Evolutionary conservation across 2,797 vertebrate species (phyloP).

Genomic region (Acipenser transmontanus): DNA sequence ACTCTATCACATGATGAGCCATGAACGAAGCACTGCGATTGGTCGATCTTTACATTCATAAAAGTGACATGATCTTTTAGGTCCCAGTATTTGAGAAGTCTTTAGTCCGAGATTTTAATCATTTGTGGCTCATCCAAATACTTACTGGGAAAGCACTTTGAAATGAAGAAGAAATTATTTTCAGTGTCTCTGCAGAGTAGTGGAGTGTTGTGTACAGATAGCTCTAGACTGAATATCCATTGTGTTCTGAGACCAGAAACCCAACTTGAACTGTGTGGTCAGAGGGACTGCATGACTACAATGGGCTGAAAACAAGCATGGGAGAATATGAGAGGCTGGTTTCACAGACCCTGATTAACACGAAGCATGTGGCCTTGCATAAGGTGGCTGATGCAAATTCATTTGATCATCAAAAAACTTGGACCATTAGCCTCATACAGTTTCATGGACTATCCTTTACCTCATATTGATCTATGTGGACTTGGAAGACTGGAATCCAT

Average conservation of each 20-base stretch:
- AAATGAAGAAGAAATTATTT: background rate
- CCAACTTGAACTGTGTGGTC: conserved; percentile 24
- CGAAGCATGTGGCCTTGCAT: background rate
- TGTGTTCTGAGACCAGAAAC: conserved; percentile 66
- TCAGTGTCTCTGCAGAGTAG: background rate
- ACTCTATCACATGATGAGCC: too few relatives aligned
- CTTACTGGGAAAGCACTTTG: conserved; percentile 1
- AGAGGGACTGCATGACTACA: conserved; percentile 25
- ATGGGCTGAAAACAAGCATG: conserved; percentile 14
- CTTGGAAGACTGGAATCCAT: too few relatives aligned
- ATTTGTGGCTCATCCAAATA: background rate
- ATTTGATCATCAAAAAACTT: conserved; percentile 24
- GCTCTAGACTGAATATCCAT: conserved; percentile 56
- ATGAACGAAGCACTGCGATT: too few relatives aligned
- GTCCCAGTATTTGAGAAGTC: too few relatives aligned
- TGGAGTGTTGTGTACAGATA: conserved; percentile 60
- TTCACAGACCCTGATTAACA: conserved; percentile 5
- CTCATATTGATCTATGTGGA: too few relatives aligned
- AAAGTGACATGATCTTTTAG: too few relatives aligned
- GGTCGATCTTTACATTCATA: too few relatives aligned
- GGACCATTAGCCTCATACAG: conserved; percentile 15
- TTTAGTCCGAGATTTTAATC: background rate
- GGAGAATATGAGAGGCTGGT: conserved; percentile 42
- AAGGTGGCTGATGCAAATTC: conserved; percentile 11
- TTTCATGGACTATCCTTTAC: conserved; percentile 4